Evolutionary conservation across 1,140 invertebrate species (phyloP), one percentile per base, ranked within the genome.

Genomic region (Drosophila melanica): DNA sequence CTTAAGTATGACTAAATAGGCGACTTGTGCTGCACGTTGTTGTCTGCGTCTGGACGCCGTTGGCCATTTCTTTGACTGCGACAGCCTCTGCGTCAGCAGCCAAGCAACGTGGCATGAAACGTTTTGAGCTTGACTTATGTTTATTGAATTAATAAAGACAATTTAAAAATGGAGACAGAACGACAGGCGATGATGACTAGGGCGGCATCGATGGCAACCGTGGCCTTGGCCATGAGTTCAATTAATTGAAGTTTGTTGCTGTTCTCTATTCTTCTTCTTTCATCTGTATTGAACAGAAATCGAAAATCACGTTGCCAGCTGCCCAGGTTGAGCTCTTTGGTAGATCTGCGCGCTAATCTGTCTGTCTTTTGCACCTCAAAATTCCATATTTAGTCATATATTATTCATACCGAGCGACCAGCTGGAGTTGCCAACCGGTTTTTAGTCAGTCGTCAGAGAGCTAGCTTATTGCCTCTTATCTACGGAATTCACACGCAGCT

Each of bases 121-220:
- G 14, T 8, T 20, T 37, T 20, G 48, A 14, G 58, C 53, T 75
- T 71, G 58, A 69, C 53, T 75, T 60, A 65, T 71, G 67, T 70
- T 71, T 64, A 75, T 59, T 71, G 59, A 75, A 71, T 75, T 75
- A 70, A 65, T 75, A 59, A 70, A 75, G 69, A 55, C 57, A 62
- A 69, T 74, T 74, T 74, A 18, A 55, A 55, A 60, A 37, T 66
- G 14, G 39, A 54, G 45, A 53, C 23, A 30, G 47, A 23, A 3
- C 47, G 50, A 30, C n/a, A n/a, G n/a, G n/a, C 45, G 27, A 51
- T 42, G 18, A 33, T 20, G 45, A 20, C 30, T 18, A 23, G 7
- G 55, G 27, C 18, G n/a, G 63, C 45, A n/a, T 12, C 55, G 53
- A 51, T 54, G 48, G 45, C 69, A 30, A 73, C 42, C 8, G 14